Evolutionary conservation across 2,888 invertebrate genomes (phyloP).

Genomic region (Siphonodentalium dalli): DNA sequence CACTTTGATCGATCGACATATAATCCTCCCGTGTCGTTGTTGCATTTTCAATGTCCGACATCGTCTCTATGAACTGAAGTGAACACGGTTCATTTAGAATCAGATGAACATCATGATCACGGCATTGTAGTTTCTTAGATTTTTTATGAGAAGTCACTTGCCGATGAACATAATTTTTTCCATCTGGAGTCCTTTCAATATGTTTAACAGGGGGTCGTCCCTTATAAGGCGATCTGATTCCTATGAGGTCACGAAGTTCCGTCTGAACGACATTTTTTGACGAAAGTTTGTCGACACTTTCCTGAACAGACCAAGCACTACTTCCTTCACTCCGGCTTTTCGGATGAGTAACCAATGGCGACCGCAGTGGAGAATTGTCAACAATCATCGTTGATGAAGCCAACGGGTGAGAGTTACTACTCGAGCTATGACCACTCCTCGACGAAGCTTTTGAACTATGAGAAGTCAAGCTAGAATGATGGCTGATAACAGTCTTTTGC

Average conservation of each 20-base stretch:
- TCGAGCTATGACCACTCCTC: conserved; percentile 24
- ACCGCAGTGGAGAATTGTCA: conserved; percentile 38
- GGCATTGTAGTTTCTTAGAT: no score
- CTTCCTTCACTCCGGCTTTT: no score
- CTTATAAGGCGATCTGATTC: background rate
- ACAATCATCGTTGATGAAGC: conserved; percentile 49
- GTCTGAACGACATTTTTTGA: no score
- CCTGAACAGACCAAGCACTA: conserved; percentile 50
- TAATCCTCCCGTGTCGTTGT: conserved; percentile 31
- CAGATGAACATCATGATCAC: conserved; percentile 33
- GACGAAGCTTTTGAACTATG: background rate
- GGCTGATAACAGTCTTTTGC: no score
- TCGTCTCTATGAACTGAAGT: conserved; percentile 30
- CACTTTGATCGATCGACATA: conserved; percentile 37
- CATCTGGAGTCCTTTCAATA: no score
- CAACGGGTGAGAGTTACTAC: conserved; percentile 40
- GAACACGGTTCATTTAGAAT: conserved; percentile 35
- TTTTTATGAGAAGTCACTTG: no score
- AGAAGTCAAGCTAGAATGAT: no score
- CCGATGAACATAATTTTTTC: no score
- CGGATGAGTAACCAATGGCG: conserved; percentile 29
- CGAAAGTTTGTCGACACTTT: conserved; percentile 34
- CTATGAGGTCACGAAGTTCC: conserved; percentile 35
- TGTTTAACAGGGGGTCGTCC: background rate
- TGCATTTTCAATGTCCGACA: conserved; percentile 37